Base-by-base conservation (phyloP, 2,888 invertebrate species). In the Sarcophaga carnaria region DNA sequence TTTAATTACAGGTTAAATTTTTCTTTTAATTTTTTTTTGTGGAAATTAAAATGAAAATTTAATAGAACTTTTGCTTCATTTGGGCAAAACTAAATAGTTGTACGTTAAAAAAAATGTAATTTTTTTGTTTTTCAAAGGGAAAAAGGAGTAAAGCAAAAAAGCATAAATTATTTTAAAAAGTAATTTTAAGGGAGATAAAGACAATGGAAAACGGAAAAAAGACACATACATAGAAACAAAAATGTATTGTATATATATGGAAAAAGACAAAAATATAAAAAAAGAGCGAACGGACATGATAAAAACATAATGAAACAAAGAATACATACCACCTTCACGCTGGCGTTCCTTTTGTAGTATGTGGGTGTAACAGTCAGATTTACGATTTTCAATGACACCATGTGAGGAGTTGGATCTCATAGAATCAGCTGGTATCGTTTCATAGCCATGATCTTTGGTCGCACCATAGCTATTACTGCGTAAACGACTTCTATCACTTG, bases 371-470 rank as follows among this genome's bases (percentile, higher is more conserved):
- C 93, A 92, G 88, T 93, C 93, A n/a, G 93, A 93, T 83, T 93
- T 93, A 37, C 93, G 92, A 89, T 93, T 93, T 79, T 91, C 92
- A 45, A 91, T 89, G 37, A 89, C 88, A 71, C 84, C 87, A 71
- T 87, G 87, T 37, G 87, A 82, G 74, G 89, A 89, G 63, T 89
- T 89, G 22, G 80, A 86, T 78, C 88, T 89, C 27, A 89, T 87
- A 1, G 91, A 89, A 88, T 93, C 92, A 22, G 93, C 93, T 17
- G 93, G 93, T 89, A 93, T 93, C 4, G 95, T 95, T 91, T 96
- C 96, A 89, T 96, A 96, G 0, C 95, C 95, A n/a, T 95, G 95
- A 90, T 95, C 95, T 84, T 93, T 93, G n/a, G 87, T 82, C 25
- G 91, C 91, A 22, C 92, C 92, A 86, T 93, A 93, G 76, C 92